Evolutionary conservation across 2,888 invertebrate species (phyloP), one percentile per base, ranked within the genome.

Genomic region (Prosapia bicincta): DNA sequence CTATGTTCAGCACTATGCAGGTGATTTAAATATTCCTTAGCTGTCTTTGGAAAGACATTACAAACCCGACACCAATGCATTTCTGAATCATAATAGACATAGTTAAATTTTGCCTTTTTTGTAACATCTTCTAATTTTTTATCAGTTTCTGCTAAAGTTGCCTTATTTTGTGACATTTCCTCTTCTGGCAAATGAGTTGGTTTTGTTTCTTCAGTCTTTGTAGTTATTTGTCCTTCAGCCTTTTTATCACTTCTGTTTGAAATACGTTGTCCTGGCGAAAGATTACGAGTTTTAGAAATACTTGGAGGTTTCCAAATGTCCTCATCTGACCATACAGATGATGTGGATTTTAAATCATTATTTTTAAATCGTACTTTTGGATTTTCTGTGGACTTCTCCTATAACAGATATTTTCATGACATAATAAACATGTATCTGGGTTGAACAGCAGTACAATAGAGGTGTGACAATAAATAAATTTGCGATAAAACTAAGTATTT

Each of bases 1-100:
- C 91, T 91, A 86, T 96, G 96, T 43, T 91, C 91, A 78, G 90
- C 88, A 72, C 91, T 89, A 83, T 95, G 95, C 81, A 95, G 88
- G 87, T 96, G 96, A 84, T 92, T 91, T 80, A 96, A 86, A 84
- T 93, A 93, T 84, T 94, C 94, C 84, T 94, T 94, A 71, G 95
- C 95, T 1, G 94, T 93, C 82, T 92, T 90, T 30, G 95, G 95
- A 85, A 96, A 96, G 81, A 92, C 92, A 84, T 94, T 92, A 86
- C 96, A 96, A 70, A 91, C 89, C 74, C 94, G 89, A 84, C 95
- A 96, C 96, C 96, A 96, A 84, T 95, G 95, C 88, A 94, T 91
- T 86, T 95, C 95, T 0, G 95, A 94, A 85, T 96, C 95, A 83
- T 94, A 95, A 86, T 94, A 93, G 72, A 93, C 91, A 83, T 92